Base-by-base conservation (phyloP, 2,797 vertebrate species). In the Steatocranus sp. region DNA sequence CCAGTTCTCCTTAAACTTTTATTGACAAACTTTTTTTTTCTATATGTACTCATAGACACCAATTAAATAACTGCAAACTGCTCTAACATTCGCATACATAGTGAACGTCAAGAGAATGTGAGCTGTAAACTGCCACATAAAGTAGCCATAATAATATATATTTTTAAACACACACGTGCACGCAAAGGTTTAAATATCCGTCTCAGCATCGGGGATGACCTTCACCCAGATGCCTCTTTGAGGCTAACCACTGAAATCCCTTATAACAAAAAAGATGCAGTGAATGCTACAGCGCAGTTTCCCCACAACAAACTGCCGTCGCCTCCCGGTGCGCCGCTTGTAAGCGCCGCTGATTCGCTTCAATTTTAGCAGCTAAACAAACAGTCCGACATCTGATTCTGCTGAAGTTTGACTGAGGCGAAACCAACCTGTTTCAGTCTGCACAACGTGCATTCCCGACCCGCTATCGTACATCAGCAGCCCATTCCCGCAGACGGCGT, bases 351-450 rank as follows among this genome's bases (percentile, higher is more conserved):
- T 11, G 51, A 77, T 79, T 90, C 85, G 78, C 48, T 86, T 89
- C 78, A 81, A 86, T 86, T 36, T 78, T 77, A 18, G 79, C 85
- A 53, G 75, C 73, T 58, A 61, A 80, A 83, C 90, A 56, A 56
- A 83, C 90, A 76, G 85, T 90, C 83, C 87, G 85, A 80, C 78
- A 83, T 91, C 83, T 70, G 83, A 77, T 88, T 76, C 27, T 3
- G 80, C 76, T 49, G 88, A 94, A 94, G 93, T 94, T 94, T 92
- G 74, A 92, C 79, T 66, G 78, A 83, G 81, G 66, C 74, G 66
- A 87, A 78, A 88, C 84, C 86, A 88, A 91, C 88, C 91, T 90
- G 90, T 93, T 92, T 83, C 80, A 61, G 75, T 77, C 83, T 79
- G 82, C 61, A 75, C 77, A 80, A 17, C 75, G 83, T 76, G 82